Percentiles rank a stretch among this genome's conserved stretches.
These are phyloP conservation scores for Cariama cristata DNA, from an alignment of 2,113 vertebrate species.

Conservation along the genomic window DNA sequence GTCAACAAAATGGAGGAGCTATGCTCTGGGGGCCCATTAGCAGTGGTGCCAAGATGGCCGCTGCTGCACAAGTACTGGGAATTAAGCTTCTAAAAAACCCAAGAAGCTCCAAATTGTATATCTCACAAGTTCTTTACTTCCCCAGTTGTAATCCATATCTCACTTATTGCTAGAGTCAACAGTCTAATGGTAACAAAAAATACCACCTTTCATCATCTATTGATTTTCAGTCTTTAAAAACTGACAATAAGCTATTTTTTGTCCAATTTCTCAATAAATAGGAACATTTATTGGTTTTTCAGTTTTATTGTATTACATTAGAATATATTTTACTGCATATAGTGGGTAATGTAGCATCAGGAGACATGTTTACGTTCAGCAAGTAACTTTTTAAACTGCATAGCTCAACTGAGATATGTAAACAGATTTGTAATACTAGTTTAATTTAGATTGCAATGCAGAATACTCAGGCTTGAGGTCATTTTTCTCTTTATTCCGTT, in stretches of 20 bases:
- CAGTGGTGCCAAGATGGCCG: background rate
- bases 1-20: background rate
- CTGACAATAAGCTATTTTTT: slow-evolving; percentile 76
- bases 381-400: slow-evolving; percentile 55
- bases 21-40: background rate
- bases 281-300: slow-evolving; percentile 69
- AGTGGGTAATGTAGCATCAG: slow-evolving; percentile 31
- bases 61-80: background rate
- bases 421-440: slow-evolving; percentile 65
- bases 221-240: slow-evolving; percentile 78
- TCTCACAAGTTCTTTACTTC: slow-evolving; percentile 46
- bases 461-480: slow-evolving; percentile 41
- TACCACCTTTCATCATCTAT: slow-evolving; percentile 74
- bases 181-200: slow-evolving; percentile 75
- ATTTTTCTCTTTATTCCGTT: slow-evolving; percentile 53
- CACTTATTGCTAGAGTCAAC: slow-evolving; percentile 77
- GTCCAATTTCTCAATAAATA: slow-evolving; percentile 70
- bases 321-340: slow-evolving; percentile 44
- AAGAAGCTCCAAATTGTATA: slow-evolving; percentile 32
- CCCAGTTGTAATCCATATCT: slow-evolving; percentile 64
- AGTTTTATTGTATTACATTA: slow-evolving; percentile 62
- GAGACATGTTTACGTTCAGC: slow-evolving; percentile 21
- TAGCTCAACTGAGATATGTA: slow-evolving; percentile 45
- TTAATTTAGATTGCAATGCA: slow-evolving; percentile 64
- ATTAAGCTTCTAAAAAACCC: slow-evolving; percentile 54